Conservation (phyloP, 37 sponge, comb jelly and placozoan species). For the Halisarca cf. caerulea region DNA sequence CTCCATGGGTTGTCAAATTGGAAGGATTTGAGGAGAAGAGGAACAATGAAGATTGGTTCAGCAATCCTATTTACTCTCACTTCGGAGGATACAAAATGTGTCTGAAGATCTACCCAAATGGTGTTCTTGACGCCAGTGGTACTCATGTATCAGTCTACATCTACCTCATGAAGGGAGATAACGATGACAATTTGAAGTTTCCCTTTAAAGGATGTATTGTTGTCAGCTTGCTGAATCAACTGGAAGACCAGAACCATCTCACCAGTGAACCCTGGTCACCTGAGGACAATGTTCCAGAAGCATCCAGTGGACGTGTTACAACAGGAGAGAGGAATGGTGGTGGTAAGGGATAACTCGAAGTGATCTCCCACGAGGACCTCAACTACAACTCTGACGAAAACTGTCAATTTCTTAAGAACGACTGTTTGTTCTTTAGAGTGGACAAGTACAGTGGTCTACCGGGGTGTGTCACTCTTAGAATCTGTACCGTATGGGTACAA, state of each 20-base stretch:
- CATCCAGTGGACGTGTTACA: not conserved
- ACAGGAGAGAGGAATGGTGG: not conserved
- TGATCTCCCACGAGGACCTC: not conserved
- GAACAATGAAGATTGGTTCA: slow-evolving; percentile 1
- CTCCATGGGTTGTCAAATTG: slow-evolving; percentile 18
- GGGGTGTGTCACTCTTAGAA: no score
- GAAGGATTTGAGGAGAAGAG: slow-evolving; percentile 12
- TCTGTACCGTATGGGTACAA: no score
- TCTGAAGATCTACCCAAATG: not conserved
- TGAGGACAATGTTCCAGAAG: not conserved
- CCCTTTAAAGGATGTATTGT: slow-evolving; percentile 7
- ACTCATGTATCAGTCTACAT: slow-evolving; percentile 15
- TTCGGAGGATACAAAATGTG: slow-evolving; percentile 25
- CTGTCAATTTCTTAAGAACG: slow-evolving; percentile 51
- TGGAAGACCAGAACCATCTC: not conserved
- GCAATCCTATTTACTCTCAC: slow-evolving; percentile 17
- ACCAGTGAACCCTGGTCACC: not conserved
- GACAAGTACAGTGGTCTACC: no score
- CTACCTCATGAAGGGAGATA: not conserved
- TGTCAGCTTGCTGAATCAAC: slow-evolving; percentile 18
- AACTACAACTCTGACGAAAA: slow-evolving; percentile 23
- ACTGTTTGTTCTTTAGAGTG: slow-evolving; percentile 45
- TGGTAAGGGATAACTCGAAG: not conserved
- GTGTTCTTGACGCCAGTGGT: not conserved
- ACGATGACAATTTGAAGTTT: slow-evolving; percentile 5